Base-by-base conservation (phyloP, 2,888 invertebrate species). In the Sesia bembeciformis region DNA sequence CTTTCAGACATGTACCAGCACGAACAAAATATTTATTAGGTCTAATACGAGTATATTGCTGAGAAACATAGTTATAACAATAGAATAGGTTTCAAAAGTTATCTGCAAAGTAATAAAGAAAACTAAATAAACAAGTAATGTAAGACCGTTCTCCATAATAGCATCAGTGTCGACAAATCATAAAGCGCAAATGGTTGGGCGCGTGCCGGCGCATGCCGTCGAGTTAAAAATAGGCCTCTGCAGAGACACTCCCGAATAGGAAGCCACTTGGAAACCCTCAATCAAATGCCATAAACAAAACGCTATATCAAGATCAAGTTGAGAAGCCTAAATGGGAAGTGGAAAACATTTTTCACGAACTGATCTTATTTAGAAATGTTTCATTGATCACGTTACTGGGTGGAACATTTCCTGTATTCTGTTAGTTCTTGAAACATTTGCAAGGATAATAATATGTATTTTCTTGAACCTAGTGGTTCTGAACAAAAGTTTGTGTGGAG, bases 211-310 rank as follows among this genome's bases (percentile, higher is more conserved):
- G 81, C 83, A 81, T 81, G 70, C 74, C 72, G 64, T 39, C 53
- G 54, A 50, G 68, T 62, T 81, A 84, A 81, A 87, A 85, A 87
- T 87, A 87, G 78, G 68, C 67, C 66, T 67, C 56, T 63, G 68
- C 69, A 67, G 76, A 80, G 83, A 82, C 82, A 81, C 77, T 80
- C 79, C 81, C 78, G 65, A 82, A 81, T 81, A 80, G 81, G 84
- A 80, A 82, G 74, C 69, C 68, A 71, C 74, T 76, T 66, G 71
- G 69, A 70, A 62, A 68, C 58, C 57, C 70, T 59, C 63, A 67
- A 75, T 76, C 68, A 69, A 69, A 60, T 41, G 52, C 23, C 52
- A 52, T 52, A 52, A 52, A 52, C 40, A 40, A 8, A 40, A 40
- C 40, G 40, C 7, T 50, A 39, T 38, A 50, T 50, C 50, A 50